Conservation (phyloP, 2,888 invertebrate species). For the Nemotelus nigrinus region DNA sequence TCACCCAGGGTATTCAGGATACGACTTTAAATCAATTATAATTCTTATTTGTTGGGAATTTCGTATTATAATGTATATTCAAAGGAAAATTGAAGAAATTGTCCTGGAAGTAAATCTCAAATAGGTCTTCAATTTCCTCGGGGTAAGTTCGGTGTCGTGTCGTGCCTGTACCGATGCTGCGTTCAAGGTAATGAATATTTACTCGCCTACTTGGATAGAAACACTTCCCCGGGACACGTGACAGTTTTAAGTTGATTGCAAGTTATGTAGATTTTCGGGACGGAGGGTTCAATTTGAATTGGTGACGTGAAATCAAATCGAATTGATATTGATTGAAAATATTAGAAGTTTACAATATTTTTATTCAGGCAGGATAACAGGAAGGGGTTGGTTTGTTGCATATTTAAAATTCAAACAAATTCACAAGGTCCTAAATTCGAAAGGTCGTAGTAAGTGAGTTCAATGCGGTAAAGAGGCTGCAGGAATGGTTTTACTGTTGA, state of each 20-base stretch:
- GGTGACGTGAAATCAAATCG: constrained; percentile 8
- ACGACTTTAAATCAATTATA: constrained; percentile 27
- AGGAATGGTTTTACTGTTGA: too few relatives aligned
- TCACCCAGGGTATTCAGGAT: neutral
- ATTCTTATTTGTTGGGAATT: constrained; percentile 28
- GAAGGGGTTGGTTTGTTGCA: too few relatives aligned
- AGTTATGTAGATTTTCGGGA: constrained; percentile 31
- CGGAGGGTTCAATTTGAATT: neutral
- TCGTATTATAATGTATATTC: constrained; percentile 13
- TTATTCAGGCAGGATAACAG: too few relatives aligned
- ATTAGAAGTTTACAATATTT: too few relatives aligned
- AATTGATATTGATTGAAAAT: constrained; percentile 29
- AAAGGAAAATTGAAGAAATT: neutral
- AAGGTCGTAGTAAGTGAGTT: too few relatives aligned
- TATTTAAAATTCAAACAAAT: too few relatives aligned
- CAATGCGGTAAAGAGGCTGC: too few relatives aligned
- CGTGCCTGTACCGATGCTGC: neutral
- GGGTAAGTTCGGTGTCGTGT: neutral
- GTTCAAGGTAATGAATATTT: constrained; percentile 41
- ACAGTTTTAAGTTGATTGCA: constrained; percentile 32
- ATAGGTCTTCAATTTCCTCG: constrained; percentile 35
- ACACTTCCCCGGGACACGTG: constrained; percentile 14
- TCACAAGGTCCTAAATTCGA: too few relatives aligned
- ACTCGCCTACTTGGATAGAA: constrained; percentile 2
- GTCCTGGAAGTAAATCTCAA: constrained; percentile 21